phyloP scores from a whole-genome alignment of 2,797 vertebrate genomes.

The Anableps anableps region DNA sequence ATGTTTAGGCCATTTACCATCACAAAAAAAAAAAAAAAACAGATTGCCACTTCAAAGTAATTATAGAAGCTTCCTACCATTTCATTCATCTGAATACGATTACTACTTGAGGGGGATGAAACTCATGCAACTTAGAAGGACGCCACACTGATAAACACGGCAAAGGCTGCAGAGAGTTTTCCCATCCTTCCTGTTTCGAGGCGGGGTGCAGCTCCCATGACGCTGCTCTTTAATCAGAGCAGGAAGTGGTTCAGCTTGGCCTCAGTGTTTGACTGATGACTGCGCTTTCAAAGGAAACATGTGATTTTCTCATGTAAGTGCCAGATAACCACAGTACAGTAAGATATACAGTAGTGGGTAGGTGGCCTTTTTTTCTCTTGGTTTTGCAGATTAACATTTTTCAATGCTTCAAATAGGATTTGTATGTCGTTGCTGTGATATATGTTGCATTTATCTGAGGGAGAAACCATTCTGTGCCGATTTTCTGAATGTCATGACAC shows the following conservation, averaged over 20 bases:
- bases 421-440: neutral
- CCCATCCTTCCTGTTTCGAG: constrained; percentile 50
- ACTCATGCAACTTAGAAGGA: constrained; percentile 8
- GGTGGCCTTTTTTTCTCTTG: neutral
- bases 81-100: constrained; percentile 20
- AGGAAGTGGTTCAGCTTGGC: constrained; percentile 50
- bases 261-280: constrained; percentile 55
- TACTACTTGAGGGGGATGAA: constrained; percentile 30
- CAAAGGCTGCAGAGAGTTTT: constrained; percentile 39
- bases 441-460: neutral
- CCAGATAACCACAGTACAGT: constrained; percentile 7
- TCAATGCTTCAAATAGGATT: constrained; percentile 1
- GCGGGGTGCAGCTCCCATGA: constrained; percentile 39
- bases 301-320: constrained; percentile 49
- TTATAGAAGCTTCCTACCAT: constrained; percentile 1
- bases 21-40: constrained; percentile 15
- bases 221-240: constrained; percentile 65
- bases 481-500: constrained; percentile 5
- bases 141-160: constrained; percentile 40
- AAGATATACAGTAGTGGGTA: constrained; percentile 3
- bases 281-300: constrained; percentile 26
- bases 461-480: neutral
- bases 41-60: constrained; percentile 45
- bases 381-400: constrained; percentile 14
- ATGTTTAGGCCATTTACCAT: constrained; percentile 42